These are phyloP conservation scores for Bombylius major DNA, from an alignment of 2,888 invertebrate genomes.

Conservation along the genomic window DNA sequence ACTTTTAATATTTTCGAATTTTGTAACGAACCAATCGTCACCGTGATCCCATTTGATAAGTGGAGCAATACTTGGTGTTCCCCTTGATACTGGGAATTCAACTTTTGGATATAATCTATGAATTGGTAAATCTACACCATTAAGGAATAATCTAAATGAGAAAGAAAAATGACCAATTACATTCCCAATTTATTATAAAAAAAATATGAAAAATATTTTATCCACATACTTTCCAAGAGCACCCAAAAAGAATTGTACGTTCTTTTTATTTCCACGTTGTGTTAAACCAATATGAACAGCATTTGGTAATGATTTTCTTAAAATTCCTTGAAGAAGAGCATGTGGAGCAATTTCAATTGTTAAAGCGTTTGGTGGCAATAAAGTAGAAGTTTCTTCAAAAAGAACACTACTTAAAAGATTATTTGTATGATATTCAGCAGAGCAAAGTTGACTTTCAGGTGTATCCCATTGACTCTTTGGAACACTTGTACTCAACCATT, in stretches of 20 bases:
- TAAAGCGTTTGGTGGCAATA: constrained; percentile 49
- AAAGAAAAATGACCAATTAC: constrained; percentile 14
- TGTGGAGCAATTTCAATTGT: constrained; percentile 60
- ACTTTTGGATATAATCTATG: constrained; percentile 64
- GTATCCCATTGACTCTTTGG: constrained; percentile 58
- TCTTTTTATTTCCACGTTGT: constrained; percentile 43
- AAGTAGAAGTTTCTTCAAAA: constrained; percentile 48
- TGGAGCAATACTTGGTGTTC: constrained; percentile 74
- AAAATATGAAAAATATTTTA: not conserved
- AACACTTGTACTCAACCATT: constrained; percentile 80
- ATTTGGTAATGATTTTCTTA: constrained; percentile 45
- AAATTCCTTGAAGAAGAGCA: constrained; percentile 51
- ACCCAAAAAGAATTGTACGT: constrained; percentile 30
- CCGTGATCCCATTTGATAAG: constrained; percentile 82
- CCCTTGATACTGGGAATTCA: constrained; percentile 70
- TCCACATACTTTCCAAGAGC: constrained; percentile 39
- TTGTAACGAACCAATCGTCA: constrained; percentile 60
- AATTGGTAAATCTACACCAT: constrained; percentile 62
- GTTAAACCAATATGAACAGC: constrained; percentile 47
- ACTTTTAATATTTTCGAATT: constrained; percentile 53
- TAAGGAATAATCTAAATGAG: constrained; percentile 54
- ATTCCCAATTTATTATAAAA: not conserved
- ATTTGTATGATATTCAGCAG: constrained; percentile 81
- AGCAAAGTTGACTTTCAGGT: constrained; percentile 46
- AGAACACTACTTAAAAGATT: constrained; percentile 53